Evolutionary conservation across 2,113 vertebrate genomes (phyloP).

Genomic region (Pedetes capensis): DNA sequence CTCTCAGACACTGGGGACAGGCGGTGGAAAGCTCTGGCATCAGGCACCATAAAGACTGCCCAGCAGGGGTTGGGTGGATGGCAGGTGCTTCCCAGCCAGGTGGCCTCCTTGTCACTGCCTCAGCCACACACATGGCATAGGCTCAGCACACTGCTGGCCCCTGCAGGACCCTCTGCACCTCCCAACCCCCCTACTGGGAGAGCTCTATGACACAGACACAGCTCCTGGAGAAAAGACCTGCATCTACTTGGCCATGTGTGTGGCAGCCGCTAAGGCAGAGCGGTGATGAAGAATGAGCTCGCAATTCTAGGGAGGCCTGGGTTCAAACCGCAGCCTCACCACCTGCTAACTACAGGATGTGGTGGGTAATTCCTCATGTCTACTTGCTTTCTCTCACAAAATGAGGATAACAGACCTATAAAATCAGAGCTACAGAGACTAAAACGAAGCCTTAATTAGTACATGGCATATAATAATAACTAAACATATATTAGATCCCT

Average conservation of each 20-base stretch:
- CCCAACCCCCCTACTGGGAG: rapidly evolving
- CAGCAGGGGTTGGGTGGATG: not conserved
- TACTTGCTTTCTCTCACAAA: not conserved
- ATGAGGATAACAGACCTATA: not conserved
- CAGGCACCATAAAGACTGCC: rapidly evolving
- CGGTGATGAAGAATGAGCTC: not conserved
- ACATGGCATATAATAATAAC: not conserved
- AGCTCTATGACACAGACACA: not conserved
- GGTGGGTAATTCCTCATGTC: not conserved
- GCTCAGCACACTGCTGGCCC: not conserved
- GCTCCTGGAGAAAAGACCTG: not conserved
- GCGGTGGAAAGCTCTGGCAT: not conserved
- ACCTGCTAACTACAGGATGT: rapidly evolving
- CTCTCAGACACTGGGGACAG: not conserved
- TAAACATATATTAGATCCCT: not conserved
- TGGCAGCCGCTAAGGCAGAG: not conserved
- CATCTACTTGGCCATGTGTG: rapidly evolving
- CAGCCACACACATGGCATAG: not conserved
- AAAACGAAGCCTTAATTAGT: not conserved
- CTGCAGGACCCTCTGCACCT: not conserved
- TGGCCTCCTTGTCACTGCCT: rapidly evolving
- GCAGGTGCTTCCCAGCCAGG: not conserved
- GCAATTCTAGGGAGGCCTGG: no score
- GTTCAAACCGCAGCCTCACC: not conserved
- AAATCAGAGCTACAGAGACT: not conserved